phyloP scores from a whole-genome alignment of 2,888 invertebrate genomes.

The Tinea trinotella region DNA sequence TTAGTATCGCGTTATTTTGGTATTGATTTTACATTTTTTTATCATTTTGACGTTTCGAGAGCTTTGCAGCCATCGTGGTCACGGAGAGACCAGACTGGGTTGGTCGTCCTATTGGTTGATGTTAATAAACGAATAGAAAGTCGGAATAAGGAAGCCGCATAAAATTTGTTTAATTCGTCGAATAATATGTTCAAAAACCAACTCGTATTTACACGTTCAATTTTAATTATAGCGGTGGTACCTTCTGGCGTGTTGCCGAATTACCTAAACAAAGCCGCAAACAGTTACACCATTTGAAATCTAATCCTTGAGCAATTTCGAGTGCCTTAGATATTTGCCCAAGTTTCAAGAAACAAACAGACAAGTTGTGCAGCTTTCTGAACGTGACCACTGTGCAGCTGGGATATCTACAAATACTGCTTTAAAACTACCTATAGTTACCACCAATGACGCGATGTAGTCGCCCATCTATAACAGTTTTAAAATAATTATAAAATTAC shows the following conservation, averaged over 20 bases:
- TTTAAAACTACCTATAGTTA: constrained; percentile 15
- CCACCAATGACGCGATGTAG: constrained; percentile 1
- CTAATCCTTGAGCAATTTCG: constrained; percentile 17
- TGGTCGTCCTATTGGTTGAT: too few species aligned
- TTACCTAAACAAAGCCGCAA: constrained; percentile 13
- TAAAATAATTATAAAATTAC: too few species aligned
- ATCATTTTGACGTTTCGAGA: too few species aligned
- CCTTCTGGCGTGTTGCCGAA: constrained; percentile 1
- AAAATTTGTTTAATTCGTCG: background rate
- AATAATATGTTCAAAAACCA: background rate
- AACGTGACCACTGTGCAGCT: constrained; percentile 18
- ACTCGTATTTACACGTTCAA: background rate
- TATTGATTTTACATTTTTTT: too few species aligned
- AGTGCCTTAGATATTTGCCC: constrained; percentile 17
- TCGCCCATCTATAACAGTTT: constrained; percentile 1
- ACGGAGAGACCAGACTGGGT: too few species aligned
- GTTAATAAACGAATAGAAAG: too few species aligned
- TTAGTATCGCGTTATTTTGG: too few species aligned
- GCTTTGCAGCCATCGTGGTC: too few species aligned
- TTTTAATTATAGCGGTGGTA: background rate
- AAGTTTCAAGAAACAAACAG: constrained; percentile 18
- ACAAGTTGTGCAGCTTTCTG: constrained; percentile 15
- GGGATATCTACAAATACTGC: background rate
- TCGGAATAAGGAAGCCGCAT: too few species aligned
- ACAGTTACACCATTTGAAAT: constrained; percentile 16